phyloP scores from a whole-genome alignment of 1,140 invertebrate species.

The Oncopodura yosiiana region DNA sequence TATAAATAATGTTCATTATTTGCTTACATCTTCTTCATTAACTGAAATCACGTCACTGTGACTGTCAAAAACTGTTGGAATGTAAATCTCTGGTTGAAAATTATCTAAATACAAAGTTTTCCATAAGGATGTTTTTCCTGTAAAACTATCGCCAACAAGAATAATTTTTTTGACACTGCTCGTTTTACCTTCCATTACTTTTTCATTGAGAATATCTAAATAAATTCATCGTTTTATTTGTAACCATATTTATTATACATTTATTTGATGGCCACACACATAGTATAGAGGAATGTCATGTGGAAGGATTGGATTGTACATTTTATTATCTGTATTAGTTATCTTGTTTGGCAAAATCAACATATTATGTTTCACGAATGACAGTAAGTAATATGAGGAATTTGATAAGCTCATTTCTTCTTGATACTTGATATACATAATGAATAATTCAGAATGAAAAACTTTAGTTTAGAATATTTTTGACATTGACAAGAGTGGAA shows the following conservation, averaged over 20 bases:
- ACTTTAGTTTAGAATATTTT: no score
- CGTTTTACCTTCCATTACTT: background rate
- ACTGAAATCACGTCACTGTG: conserved; percentile 1
- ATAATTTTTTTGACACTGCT: conserved; percentile 7
- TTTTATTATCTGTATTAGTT: no score
- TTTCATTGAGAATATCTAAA: background rate
- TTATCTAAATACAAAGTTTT: background rate
- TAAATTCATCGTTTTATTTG: background rate
- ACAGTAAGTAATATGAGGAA: no score
- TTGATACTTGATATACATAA: no score
- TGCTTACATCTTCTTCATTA: background rate
- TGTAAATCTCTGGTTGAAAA: background rate
- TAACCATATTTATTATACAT: background rate
- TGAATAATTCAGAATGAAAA: no score
- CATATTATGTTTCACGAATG: no score
- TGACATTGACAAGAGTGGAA: no score
- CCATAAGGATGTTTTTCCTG: conserved; percentile 4
- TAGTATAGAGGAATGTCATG: background rate
- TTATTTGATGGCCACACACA: background rate
- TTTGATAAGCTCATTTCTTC: no score
- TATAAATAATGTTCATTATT: no score
- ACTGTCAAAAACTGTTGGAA: conserved; percentile 9
- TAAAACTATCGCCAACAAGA: background rate
- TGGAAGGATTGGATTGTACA: background rate
- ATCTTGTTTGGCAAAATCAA: no score